Evolutionary conservation across 2,113 vertebrate genomes (phyloP), one percentile per base, ranked within the genome.

Genomic region (Neomonachus schauinslandi): DNA sequence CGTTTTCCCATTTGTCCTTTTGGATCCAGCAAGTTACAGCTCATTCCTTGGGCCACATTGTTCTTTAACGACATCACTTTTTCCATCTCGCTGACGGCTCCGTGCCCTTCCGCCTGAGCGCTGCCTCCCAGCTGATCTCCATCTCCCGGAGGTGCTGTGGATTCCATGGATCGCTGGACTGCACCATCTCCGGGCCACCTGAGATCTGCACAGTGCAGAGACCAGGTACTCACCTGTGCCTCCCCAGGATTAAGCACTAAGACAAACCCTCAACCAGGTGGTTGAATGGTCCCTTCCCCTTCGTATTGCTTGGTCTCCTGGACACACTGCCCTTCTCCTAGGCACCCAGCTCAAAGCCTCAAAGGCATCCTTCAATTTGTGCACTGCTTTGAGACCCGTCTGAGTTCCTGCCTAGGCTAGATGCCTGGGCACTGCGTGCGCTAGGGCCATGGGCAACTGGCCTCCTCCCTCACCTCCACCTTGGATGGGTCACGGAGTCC

Each of bases 41-140:
- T 96, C 97, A 97, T 98, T 97, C 97, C 96, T 96, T 83, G 57
- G 93, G 93, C 91, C 94, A 97, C 96, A 97, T 97, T 97, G 94
- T 97, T 98, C 97, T 74, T 95, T 79, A 95, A 96, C 96, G 22
- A 98, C 97, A 98, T 98, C 96, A 98, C 91, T 98, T 98, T 98
- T 97, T 98, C 98, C 98, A 77, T 97, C 94, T 95, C 94, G 87
- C 63, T 61, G 74, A 86, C 46, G n/a, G 94, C 91, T 12, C 22
- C 2, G 57, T 92, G 95, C 95, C 93, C 97, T 97, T 96, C 94
- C 3, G 92, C 96, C 82, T 26, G 83, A 91, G 65, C 19, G 0
- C 89, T 33, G 96, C 67, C 79, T 97, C 83, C 77, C 84, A 57
- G 89, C 80, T 77, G 92, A 96, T 91, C 97, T 83, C 69, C 69